These are phyloP conservation scores for Campoletis sonorensis DNA, from an alignment of 1,140 invertebrate species.

Conservation along the genomic window DNA sequence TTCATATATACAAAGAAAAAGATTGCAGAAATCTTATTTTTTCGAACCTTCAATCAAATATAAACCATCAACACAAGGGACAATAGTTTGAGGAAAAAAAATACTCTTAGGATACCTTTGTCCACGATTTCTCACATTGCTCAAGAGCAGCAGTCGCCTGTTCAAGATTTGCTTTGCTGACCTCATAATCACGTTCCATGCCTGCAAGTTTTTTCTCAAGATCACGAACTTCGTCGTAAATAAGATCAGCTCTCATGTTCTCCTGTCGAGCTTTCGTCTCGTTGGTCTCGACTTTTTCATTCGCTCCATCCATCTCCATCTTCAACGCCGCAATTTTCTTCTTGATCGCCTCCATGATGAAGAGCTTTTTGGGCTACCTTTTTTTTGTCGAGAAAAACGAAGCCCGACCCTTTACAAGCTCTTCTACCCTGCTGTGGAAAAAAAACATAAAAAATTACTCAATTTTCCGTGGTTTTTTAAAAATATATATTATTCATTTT, in stretches of 20 bases:
- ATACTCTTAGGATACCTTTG: conserved; percentile 62
- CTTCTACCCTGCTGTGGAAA: conserved; percentile 27
- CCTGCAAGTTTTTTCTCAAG: conserved; percentile 84
- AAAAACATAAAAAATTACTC: not conserved
- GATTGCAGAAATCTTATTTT: not conserved
- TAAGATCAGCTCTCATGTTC: conserved; percentile 81
- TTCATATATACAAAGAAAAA: not conserved
- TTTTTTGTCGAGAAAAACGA: conserved; percentile 33
- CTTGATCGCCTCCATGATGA: conserved; percentile 89
- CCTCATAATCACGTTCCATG: conserved; percentile 83
- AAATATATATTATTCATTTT: not conserved
- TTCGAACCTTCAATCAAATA: too few relatives aligned
- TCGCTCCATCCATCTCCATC: conserved; percentile 88
- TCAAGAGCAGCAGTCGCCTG: conserved; percentile 82
- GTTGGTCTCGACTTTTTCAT: conserved; percentile 85
- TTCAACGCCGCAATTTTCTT: conserved; percentile 92
- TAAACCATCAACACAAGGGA: not conserved
- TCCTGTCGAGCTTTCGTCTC: conserved; percentile 85
- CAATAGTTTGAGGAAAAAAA: not conserved
- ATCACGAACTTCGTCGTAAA: conserved; percentile 84
- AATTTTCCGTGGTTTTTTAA: not conserved
- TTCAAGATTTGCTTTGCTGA: conserved; percentile 81
- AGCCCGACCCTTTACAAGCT: conserved; percentile 38
- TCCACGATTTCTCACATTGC: conserved; percentile 82
- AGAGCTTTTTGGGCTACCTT: conserved; percentile 44